Base-by-base conservation (phyloP, 2,113 vertebrate genomes). In the Drymodes brunneopygia region DNA sequence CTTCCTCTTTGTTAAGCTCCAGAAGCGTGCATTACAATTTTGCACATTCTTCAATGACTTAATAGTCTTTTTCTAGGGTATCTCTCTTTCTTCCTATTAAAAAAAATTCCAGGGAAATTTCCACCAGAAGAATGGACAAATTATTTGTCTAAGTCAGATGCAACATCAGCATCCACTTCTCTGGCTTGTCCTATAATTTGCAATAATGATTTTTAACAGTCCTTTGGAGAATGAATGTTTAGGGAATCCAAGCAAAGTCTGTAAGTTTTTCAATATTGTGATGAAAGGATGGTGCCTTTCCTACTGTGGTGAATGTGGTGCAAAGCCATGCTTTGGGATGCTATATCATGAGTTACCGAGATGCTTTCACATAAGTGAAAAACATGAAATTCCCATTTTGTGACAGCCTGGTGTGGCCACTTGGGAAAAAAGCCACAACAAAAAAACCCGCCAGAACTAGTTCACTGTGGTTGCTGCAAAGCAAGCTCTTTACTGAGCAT, bases 1-100 rank as follows among this genome's bases (percentile, higher is more conserved):
- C 29, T 90, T 92, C 58, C 54, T 90, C 47, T 88, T 90, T 94
- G 90, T 92, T 92, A 91, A 65, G 57, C 50, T 93, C 70, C 60
- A 71, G 53, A 51, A 92, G 64, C 0, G 0, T 54, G 53, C 36
- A 38, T 65, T 81, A 66, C 24, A 31, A 67, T 75, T 90, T 88
- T 45, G 21, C 70, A 45, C 24, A 42, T 86, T 86, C 81, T 95
- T 86, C 90, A 79, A 7, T 57, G 12, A 79, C 57, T 95, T 78
- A 36, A 29, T 94, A 78, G 53, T 86, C 69, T 25, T 86, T 92
- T 86, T 53, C 33, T 54, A 45, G 17, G 22, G 12, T 36, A 53
- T 64, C 7, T 74, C 45, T 85, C 38, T 67, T 57, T 79, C 35
- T 78, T 86, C 33, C 35, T 0, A 0, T 72, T 72, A 12, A 88